Base-by-base conservation (phyloP, 2,113 vertebrate species). In the Myodes glareolus region DNA sequence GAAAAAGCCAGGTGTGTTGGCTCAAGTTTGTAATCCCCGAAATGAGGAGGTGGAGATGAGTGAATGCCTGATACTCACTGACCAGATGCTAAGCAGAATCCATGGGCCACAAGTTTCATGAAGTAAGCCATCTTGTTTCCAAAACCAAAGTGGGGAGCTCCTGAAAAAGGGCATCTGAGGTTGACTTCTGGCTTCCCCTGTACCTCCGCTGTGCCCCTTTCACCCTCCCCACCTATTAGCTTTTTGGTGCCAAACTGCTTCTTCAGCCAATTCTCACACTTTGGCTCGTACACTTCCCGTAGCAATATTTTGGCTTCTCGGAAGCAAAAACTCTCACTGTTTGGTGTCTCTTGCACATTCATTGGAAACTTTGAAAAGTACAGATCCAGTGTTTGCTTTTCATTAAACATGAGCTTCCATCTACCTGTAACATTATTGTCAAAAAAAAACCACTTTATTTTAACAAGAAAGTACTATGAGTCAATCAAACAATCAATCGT, bases 341-440 rank as follows among this genome's bases (percentile, higher is more conserved):
- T 88, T 76, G 82, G 16, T 63, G 21, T 12, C 72, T 27, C 10
- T 95, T 91, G 80, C 33, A 86, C 12, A 58, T 78, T 61, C 33
- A 93, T 91, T 76, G 67, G 23, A 23, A 72, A 70, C 45, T 73
- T 96, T 72, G 1, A 78, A 92, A 94, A 95, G 50, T 27, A 88
- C 36, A 95, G 90, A 88, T 65, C 31, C 39, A 88, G 39, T 5
- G 42, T 25, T 82, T n/a, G 45, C 39, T 77, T 78, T 78, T 86
- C 7, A 80, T 80, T 78, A 36, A 92, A 68, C 8, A 25, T 63
- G 52, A 16, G 16, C 8, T 86, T 86, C 17, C 45, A 29, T 72
- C 91, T 70, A 63, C 36, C 88, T 85, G 47, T 68, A 81, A 91
- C 1, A 61, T 25, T 75, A 5, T 33, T 86, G 0, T 89, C 27